phyloP scores from a whole-genome alignment of 2,888 invertebrate species.

The Barypeithes pellucidus region DNA sequence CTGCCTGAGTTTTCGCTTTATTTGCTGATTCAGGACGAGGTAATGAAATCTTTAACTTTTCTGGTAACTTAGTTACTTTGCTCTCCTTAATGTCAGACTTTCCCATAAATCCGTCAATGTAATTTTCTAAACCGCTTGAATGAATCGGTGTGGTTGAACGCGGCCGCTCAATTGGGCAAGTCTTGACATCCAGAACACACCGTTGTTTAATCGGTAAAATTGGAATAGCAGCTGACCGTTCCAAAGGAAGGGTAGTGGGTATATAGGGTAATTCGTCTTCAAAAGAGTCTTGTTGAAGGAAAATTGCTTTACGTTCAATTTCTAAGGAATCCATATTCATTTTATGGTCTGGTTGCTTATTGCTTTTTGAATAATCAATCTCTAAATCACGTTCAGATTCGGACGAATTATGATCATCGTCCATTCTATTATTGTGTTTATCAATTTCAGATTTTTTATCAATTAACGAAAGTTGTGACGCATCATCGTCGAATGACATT shows the following conservation, averaged over 20 bases:
- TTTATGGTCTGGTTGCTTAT: constrained; percentile 64
- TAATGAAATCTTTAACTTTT: constrained; percentile 52
- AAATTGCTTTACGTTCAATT: constrained; percentile 83
- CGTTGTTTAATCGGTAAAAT: constrained; percentile 87
- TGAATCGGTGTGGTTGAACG: constrained; percentile 83
- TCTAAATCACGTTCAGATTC: constrained; percentile 84
- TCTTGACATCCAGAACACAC: constrained; percentile 76
- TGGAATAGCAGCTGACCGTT: constrained; percentile 86
- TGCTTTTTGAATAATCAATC: constrained; percentile 66
- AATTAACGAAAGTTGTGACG: constrained; percentile 13
- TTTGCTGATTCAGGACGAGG: constrained; percentile 70
- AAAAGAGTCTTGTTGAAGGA: constrained; percentile 86
- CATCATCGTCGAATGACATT: constrained; percentile 10
- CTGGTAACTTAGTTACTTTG: constrained; percentile 61
- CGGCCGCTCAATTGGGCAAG: constrained; percentile 83
- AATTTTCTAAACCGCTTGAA: constrained; percentile 82
- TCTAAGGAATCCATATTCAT: constrained; percentile 75
- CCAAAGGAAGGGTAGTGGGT: constrained; percentile 91
- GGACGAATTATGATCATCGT: constrained; percentile 75
- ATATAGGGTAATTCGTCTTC: constrained; percentile 90
- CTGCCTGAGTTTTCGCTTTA: constrained; percentile 39
- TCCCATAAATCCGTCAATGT: constrained; percentile 71
- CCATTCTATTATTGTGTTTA: constrained; percentile 53
- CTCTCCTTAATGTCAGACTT: constrained; percentile 49
- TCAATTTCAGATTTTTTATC: not conserved